Evolutionary conservation across 2,888 invertebrate species (phyloP).

Genomic region (Campoplex capitator): DNA sequence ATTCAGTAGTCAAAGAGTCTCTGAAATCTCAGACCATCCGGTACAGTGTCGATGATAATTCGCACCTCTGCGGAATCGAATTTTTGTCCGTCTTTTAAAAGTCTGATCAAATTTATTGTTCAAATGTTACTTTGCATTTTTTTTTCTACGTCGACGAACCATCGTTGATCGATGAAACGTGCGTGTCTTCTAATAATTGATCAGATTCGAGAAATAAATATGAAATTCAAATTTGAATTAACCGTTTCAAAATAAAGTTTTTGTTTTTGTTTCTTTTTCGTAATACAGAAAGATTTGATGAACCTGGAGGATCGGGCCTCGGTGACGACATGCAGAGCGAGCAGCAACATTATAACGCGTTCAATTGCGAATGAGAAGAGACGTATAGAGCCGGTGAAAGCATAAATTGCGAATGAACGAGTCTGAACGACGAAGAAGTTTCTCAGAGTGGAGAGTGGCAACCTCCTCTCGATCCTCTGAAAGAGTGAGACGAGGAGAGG

Average conservation of each 20-base stretch:
- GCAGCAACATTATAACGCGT: conserved; percentile 13
- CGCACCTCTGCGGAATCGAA: no score
- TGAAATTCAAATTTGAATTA: no score
- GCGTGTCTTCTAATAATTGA: no score
- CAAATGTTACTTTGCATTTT: no score
- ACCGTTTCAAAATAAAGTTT: no score
- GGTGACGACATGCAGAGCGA: not conserved
- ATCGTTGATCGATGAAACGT: no score
- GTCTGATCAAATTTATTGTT: no score
- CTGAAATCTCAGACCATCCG: no score
- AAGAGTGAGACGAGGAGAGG: conserved; percentile 17
- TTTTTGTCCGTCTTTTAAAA: no score
- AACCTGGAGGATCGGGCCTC: not conserved
- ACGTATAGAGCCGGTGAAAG: conserved; percentile 8
- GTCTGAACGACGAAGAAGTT: conserved; percentile 51
- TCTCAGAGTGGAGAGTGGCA: conserved; percentile 5
- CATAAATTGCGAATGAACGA: conserved; percentile 63
- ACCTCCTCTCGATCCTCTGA: conserved; percentile 20
- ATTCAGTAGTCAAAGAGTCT: not conserved
- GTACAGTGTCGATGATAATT: no score
- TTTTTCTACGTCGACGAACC: no score
- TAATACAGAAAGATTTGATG: conserved; percentile 8
- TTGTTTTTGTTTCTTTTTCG: not conserved
- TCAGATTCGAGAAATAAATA: no score
- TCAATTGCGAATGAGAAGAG: conserved; percentile 62